Conservation (phyloP, 2,113 vertebrate genomes). For the Cynocephalus volans region DNA sequence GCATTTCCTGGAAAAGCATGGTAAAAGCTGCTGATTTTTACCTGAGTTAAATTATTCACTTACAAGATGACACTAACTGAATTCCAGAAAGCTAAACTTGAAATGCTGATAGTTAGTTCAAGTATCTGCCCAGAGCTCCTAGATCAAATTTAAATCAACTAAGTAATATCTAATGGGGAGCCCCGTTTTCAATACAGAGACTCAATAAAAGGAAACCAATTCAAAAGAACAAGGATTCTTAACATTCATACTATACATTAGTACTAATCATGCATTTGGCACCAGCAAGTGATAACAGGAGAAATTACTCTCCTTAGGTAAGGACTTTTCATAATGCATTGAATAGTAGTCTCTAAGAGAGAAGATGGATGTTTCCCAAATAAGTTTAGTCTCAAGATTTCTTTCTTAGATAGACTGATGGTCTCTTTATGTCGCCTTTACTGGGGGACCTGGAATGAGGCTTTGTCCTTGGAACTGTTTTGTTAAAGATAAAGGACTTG, state of each 20-base stretch:
- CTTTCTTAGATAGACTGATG: constrained; percentile 37
- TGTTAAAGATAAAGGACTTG: constrained; percentile 74
- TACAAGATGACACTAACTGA: neutral
- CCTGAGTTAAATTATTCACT: constrained; percentile 3
- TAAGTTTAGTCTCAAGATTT: constrained; percentile 42
- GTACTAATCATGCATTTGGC: constrained; percentile 36
- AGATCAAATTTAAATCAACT: constrained; percentile 53
- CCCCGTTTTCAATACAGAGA: constrained; percentile 16
- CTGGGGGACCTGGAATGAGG: neutral
- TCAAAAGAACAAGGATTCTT: constrained; percentile 27
- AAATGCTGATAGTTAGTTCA: neutral
- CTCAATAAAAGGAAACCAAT: constrained; percentile 24
- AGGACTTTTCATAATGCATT: neutral
- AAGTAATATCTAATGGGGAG: neutral
- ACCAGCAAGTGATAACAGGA: neutral
- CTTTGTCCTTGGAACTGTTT: constrained; percentile 69
- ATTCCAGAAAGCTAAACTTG: neutral
- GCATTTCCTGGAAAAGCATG: neutral
- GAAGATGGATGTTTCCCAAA: constrained; percentile 50
- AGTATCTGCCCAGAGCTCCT: neutral
- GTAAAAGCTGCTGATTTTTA: constrained; percentile 4
- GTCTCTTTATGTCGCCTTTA: constrained; percentile 51
- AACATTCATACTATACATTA: neutral
- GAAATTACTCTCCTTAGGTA: neutral
- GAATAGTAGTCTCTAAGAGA: constrained; percentile 3